Evolutionary conservation across 2,113 vertebrate species (phyloP).

Genomic region (Riparia riparia): DNA sequence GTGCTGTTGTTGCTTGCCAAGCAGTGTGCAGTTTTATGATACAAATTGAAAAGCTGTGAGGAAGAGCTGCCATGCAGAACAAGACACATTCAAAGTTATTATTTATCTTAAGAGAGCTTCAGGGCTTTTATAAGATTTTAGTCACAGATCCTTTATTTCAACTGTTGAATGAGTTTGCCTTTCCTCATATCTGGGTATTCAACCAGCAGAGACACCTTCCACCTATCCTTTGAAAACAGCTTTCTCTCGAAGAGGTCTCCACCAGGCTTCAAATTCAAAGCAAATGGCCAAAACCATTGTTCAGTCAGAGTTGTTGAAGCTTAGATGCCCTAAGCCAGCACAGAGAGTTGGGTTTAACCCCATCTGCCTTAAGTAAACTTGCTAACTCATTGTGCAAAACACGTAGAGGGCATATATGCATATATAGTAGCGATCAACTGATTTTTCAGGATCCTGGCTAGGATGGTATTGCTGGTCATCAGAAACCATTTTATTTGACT

Average conservation of each 20-base stretch:
- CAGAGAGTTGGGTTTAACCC: neutral
- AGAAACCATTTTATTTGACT: neutral
- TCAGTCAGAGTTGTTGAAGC: neutral
- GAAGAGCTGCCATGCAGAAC: neutral
- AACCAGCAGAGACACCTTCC: neutral
- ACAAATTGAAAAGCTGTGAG: neutral
- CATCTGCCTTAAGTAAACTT: neutral
- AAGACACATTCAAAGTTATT: neutral
- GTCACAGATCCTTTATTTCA: neutral
- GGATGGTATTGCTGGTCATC: neutral
- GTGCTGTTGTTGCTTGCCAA: neutral
- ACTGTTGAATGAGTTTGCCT: neutral
- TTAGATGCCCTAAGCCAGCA: neutral
- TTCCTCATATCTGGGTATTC: neutral
- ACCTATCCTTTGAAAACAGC: neutral
- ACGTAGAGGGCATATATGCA: fast-evolving
- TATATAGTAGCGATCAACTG: neutral
- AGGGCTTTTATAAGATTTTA: neutral
- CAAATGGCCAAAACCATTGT: neutral
- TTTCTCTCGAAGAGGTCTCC: neutral
- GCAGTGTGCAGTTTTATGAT: neutral
- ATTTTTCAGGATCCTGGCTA: neutral
- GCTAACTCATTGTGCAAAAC: neutral
- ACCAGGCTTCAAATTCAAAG: neutral
- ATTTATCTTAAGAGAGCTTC: neutral